Percentiles rank a stretch among this genome's conserved stretches.
Evolutionary conservation across 2,797 vertebrate species (phyloP).

Genomic region (Syndactyla subalaris): DNA sequence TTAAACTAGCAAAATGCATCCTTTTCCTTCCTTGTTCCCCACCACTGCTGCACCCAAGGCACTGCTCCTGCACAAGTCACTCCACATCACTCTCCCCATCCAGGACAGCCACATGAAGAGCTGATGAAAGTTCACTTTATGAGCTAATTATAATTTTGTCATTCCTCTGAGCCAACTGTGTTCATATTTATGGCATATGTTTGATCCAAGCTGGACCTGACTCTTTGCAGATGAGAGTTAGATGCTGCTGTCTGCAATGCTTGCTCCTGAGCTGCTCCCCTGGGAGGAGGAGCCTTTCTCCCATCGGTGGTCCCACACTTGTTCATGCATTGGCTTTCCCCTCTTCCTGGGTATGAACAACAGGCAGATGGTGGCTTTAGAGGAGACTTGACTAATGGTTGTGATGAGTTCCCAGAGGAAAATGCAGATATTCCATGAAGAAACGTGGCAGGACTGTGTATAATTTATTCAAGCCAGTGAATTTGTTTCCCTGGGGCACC

Average conservation of each 20-base stretch:
- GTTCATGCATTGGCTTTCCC: background rate
- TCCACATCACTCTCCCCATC: background rate
- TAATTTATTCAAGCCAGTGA: background rate
- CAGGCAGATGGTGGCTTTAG: background rate
- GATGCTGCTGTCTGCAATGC: background rate
- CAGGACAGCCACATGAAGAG: background rate
- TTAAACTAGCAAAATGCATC: background rate
- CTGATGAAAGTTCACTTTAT: background rate
- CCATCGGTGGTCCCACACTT: background rate
- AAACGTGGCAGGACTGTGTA: background rate
- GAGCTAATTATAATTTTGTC: background rate
- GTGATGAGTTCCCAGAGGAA: background rate
- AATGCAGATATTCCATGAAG: background rate
- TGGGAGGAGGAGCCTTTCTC: background rate
- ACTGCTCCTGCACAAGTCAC: background rate
- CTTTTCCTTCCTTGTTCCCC: background rate
- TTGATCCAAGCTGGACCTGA: background rate
- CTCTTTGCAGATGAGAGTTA: background rate
- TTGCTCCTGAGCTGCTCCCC: background rate
- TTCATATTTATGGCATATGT: background rate
- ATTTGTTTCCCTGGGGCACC: accelerated
- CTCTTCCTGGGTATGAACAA: background rate
- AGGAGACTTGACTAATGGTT: background rate
- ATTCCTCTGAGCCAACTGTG: background rate
- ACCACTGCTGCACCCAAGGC: background rate